phyloP scores from a whole-genome alignment of 2,888 invertebrate genomes.

The Alentia gelatinosa region DNA sequence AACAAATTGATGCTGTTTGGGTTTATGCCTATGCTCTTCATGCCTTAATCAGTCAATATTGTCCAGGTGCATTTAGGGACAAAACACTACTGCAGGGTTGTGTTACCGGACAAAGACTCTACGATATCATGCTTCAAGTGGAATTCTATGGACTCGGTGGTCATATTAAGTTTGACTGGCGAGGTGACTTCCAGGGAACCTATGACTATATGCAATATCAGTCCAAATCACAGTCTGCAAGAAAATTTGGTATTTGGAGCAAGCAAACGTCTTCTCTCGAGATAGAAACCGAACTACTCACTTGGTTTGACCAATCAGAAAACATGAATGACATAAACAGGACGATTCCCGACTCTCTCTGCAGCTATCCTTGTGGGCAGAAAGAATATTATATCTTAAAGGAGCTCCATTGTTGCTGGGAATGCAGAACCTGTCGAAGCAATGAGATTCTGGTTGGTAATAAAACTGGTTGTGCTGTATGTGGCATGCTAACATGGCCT shows the following conservation, averaged over 20 bases:
- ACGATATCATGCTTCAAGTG: slow-evolving; percentile 66
- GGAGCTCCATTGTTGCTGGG: slow-evolving; percentile 62
- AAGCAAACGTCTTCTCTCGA: neutral
- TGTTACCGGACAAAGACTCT: slow-evolving; percentile 65
- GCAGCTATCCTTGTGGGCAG: slow-evolving; percentile 60
- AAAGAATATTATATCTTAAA: slow-evolving; percentile 54
- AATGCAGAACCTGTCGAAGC: slow-evolving; percentile 61
- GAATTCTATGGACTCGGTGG: slow-evolving; percentile 69
- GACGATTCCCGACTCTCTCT: slow-evolving; percentile 58
- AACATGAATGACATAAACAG: too few relatives aligned
- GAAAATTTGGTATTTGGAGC: neutral
- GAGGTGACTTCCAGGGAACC: slow-evolving; percentile 69
- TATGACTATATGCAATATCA: slow-evolving; percentile 69
- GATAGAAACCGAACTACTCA: neutral
- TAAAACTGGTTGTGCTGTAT: slow-evolving; percentile 59
- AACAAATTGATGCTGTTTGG: slow-evolving; percentile 69
- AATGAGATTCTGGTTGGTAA: slow-evolving; percentile 60
- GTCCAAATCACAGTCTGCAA: neutral
- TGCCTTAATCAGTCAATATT: slow-evolving; percentile 66
- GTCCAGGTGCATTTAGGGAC: slow-evolving; percentile 63
- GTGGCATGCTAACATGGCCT: slow-evolving; percentile 61
- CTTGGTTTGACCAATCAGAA: neutral
- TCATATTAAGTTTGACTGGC: slow-evolving; percentile 68
- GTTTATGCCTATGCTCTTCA: slow-evolving; percentile 70
- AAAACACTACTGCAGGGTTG: slow-evolving; percentile 60